Base-by-base conservation (phyloP, 2,888 invertebrate genomes). In the Agrochola macilenta region DNA sequence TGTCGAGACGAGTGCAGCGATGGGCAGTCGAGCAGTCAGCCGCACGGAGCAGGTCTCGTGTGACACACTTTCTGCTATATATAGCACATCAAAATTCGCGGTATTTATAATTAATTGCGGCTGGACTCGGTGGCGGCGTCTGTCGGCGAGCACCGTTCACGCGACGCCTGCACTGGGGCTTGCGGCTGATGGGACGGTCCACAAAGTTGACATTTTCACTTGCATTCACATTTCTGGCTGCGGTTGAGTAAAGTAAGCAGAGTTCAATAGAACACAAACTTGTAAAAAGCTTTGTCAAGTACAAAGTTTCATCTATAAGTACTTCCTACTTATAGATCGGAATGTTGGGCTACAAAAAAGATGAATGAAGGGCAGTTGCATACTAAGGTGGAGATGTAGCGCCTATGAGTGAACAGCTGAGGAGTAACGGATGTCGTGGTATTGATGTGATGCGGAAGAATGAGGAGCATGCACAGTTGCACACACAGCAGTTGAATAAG, bases 21-120 rank as follows among this genome's bases (percentile, higher is more conserved):
- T 26, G 46, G 57, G 9, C 14, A 17, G 46, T 20, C 26, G 20
- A 5, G 58, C 57, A 35, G n/a, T n/a, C n/a, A n/a, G n/a, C 49
- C 30, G 30, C 30, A 17, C 52, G 52, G 26, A 30, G 30, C 46
- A 11, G 8, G n/a, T 17, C 57, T 52, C 57, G 46, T n/a, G 83
- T 70, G 82, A 82, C 84, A 82, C 66, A 82, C 79, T 83, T 83
- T 66, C 61, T 70, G 69, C 69, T 82, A 74, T 70, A 20, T 54
- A 70, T 60, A 83, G 73, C 49, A 63, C 69, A 71, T 74, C 39
- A 83, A 74, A 83, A 78, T 78, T 74, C 63, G 73, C 73, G 68
- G 73, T 68, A 82, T 74, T 78, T 78, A 74, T 83, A 82, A 78
- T 82, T 68, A 74, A 78, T 70, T 7, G 61, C 66, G 49, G 35